Base-by-base conservation (phyloP, 2,888 invertebrate genomes). In the Cantharis rustica region DNA sequence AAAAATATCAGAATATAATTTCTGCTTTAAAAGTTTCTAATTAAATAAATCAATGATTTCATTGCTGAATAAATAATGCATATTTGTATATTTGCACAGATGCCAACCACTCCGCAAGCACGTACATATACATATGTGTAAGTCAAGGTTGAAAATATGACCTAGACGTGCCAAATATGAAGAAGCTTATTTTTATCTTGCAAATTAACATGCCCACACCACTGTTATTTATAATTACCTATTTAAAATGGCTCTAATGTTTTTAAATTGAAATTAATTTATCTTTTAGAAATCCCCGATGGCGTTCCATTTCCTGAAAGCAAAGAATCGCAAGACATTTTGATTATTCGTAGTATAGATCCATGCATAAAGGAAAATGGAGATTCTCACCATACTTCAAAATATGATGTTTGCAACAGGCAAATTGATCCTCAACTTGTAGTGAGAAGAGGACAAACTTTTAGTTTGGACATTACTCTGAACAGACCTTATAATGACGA, bases 391-490 rank as follows among this genome's bases (percentile, higher is more conserved):
- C 92, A 93, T 85, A 97, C 97, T 0, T 91, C 91, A 83, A 93
- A 93, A 85, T 97, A 93, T 87, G 93, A 95, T 83, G 87, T 94
- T 82, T 94, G 95, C 93, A 91, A 90, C 76, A 90, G 92, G 73
- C 80, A 84, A 73, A 81, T 85, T 70, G 86, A 87, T 62, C 91
- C 92, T 68, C 91, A 93, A 79, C 90, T 96, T 68, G 94, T 98
- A 0, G 91, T 97, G 9, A 90, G 97, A 78, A 90, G 97, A 79
- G 97, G 97, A 9, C 95, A 96, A 87, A 89, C 93, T 20, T 97
- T 98, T 88, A 90, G 90, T 84, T 86, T 95, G 66, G 92, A 93
- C 82, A 89, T 97, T 73, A 90, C 91, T 13, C 91, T 96, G 76
- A 95, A 93, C 84, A 91, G 96, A 70, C 91, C 93, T 13, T 97